Base-by-base conservation (phyloP, 2,113 vertebrate genomes). In the Pomatorhinus ruficollis region DNA sequence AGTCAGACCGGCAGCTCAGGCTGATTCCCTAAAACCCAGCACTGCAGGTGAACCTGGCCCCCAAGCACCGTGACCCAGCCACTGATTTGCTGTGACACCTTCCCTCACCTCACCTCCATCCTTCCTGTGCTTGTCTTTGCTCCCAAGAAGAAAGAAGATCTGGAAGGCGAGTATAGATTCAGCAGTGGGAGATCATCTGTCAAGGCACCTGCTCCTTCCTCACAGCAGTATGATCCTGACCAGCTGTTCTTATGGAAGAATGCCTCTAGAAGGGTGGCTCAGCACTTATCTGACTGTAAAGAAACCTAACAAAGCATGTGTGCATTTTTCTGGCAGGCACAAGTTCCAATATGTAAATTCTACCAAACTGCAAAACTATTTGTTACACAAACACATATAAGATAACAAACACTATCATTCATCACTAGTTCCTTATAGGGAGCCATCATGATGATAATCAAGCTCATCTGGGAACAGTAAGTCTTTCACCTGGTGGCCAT, bases 1-100 rank as follows among this genome's bases (percentile, higher is more conserved):
- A 39, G 63, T 20, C 79, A 77, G 54, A 70, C 18, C 0, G 0
- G 57, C 45, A 83, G 13, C 39, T 50, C 3, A 0, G 61, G 68
- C 47, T 47, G 40, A 83, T 45, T 80, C 59, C 54, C 47, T 42
- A 42, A 64, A 88, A 74, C 25, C 28, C 16, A 7, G 40, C 10
- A 18, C 59, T 35, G n/a, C 56, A 68, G 49, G 49, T 76, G 31
- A 94, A 49, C 35, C 42, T 54, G 44, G 40, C 8, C 35, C 37
- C 56, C 22, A 39, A 25, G 25, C 28, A n/a, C 33, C n/a, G 57
- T 52, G 75, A 90, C n/a, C 45, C 63, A 80, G 50, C 20, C 2
- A 3, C 33, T 44, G 19, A 66, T 35, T 15, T 44, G 49, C 63
- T 72, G 25, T 3, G 21, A 77, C 19, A 30, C 35, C 23, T 83